Conservation (phyloP, 2,797 vertebrate species). For the Aplochiton taeniatus region DNA sequence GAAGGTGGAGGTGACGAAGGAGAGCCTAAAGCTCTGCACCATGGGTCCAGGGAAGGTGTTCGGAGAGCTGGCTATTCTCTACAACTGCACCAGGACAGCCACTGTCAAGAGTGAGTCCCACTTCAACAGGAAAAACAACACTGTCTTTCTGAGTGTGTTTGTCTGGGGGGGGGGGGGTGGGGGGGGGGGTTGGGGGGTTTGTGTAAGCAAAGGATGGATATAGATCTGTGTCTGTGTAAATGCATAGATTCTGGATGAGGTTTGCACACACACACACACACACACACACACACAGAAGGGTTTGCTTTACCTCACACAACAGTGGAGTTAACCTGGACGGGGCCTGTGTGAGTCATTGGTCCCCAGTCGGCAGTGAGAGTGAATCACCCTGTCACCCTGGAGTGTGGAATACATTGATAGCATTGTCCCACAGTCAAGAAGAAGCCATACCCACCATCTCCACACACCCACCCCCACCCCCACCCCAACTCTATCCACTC, state of each 20-base stretch:
- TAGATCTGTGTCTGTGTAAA: conserved; percentile 2
- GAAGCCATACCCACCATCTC: conserved; percentile 31
- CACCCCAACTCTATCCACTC: conserved; percentile 22
- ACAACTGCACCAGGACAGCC: conserved; percentile 96
- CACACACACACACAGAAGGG: neutral
- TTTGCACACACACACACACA: neutral
- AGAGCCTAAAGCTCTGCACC: conserved; percentile 92
- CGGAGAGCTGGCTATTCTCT: conserved; percentile 95
- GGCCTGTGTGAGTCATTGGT: conserved; percentile 18
- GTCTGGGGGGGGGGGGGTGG: neutral
- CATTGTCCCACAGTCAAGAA: conserved; percentile 31
- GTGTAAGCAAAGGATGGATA: too few relatives aligned
- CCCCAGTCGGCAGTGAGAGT: conserved; percentile 13
- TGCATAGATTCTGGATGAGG: neutral
- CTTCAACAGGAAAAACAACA: conserved; percentile 30
- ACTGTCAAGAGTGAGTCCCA: conserved; percentile 94
- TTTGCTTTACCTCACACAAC: neutral
- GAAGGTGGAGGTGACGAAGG: conserved; percentile 96
- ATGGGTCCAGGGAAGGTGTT: conserved; percentile 98
- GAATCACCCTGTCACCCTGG: conserved; percentile 20
- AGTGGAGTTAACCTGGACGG: too few relatives aligned
- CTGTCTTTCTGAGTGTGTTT: conserved; percentile 21
- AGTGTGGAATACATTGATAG: conserved; percentile 24
- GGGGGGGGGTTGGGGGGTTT: neutral
- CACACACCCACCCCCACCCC: conserved; percentile 24